Percentiles rank a stretch among this genome's conserved stretches.
phyloP scores from a whole-genome alignment of 2,888 invertebrate genomes.

The Malachius bipustulatus region DNA sequence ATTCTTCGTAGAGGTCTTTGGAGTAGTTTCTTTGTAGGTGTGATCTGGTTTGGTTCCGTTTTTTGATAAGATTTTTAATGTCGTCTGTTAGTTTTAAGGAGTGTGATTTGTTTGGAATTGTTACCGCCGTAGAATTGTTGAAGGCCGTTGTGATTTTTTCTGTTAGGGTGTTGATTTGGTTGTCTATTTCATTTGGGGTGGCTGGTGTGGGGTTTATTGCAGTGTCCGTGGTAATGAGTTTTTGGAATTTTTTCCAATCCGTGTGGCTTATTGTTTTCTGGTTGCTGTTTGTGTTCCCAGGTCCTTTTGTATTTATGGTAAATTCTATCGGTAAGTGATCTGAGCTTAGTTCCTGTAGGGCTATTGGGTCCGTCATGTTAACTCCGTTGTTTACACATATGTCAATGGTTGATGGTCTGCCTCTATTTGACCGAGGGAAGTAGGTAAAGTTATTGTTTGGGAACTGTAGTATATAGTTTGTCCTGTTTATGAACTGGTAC shows the following conservation, averaged over 20 bases:
- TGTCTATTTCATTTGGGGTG: no score
- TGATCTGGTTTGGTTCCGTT: neutral
- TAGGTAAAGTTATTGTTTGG: slow-evolving; percentile 4
- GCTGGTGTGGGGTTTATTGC: no score
- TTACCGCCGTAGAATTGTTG: no score
- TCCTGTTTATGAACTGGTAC: neutral
- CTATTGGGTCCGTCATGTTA: no score
- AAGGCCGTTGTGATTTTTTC: no score
- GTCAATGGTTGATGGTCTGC: no score
- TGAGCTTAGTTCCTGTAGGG: slow-evolving; percentile 1
- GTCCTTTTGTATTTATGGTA: no score
- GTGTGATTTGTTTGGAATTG: no score
- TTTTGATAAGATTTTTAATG: neutral
- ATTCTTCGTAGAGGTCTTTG: neutral
- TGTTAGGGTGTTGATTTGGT: no score
- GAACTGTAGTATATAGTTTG: neutral
- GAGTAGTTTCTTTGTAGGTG: slow-evolving; percentile 1
- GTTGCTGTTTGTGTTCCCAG: no score
- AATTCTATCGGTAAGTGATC: neutral
- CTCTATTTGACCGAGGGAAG: no score
- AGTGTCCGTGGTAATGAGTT: neutral
- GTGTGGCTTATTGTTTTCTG: no score
- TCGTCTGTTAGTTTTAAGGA: neutral
- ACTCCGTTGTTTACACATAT: slow-evolving; percentile 2
- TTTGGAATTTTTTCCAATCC: slow-evolving; percentile 4